These are phyloP conservation scores for Drosophila neocordata DNA, from an alignment of 1,140 invertebrate genomes.

Conservation along the genomic window DNA sequence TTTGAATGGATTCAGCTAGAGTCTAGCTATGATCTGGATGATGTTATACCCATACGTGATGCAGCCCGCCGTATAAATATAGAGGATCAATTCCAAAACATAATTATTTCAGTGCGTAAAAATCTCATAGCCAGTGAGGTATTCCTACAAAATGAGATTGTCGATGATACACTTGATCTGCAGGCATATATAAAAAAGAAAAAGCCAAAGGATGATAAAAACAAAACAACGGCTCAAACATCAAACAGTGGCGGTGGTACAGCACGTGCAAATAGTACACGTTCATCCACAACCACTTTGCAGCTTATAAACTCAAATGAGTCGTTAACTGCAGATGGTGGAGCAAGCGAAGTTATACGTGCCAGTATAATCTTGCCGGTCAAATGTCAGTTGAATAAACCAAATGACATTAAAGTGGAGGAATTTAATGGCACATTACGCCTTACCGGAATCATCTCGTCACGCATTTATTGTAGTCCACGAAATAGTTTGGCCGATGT, in stretches of 20 bases:
- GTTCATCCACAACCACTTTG: slow-evolving; percentile 22
- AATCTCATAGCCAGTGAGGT: slow-evolving; percentile 72
- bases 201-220: slow-evolving; percentile 48
- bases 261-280: background rate
- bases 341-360: slow-evolving; percentile 39
- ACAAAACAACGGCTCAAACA: slow-evolving; percentile 30
- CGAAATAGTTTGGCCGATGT: slow-evolving; percentile 72
- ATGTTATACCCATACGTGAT: slow-evolving; percentile 70
- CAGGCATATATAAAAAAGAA: slow-evolving; percentile 70
- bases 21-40: slow-evolving; percentile 73
- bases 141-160: slow-evolving; percentile 69
- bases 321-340: background rate
- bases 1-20: slow-evolving; percentile 78
- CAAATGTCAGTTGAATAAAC: slow-evolving; percentile 66
- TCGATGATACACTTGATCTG: slow-evolving; percentile 68
- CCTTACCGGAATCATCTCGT: slow-evolving; percentile 67
- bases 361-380: slow-evolving; percentile 70
- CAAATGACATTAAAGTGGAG: slow-evolving; percentile 56
- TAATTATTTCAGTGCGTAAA: slow-evolving; percentile 63
- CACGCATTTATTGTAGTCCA: slow-evolving; percentile 69
- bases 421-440: slow-evolving; percentile 70
- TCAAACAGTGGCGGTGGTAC: slow-evolving; percentile 1
- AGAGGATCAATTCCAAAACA: slow-evolving; percentile 75
- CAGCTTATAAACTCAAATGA: slow-evolving; percentile 27
- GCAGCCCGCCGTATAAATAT: slow-evolving; percentile 69